These are phyloP conservation scores for Hermatobates lingyangjiaoensis DNA, from an alignment of 1,140 invertebrate genomes.

Conservation along the genomic window DNA sequence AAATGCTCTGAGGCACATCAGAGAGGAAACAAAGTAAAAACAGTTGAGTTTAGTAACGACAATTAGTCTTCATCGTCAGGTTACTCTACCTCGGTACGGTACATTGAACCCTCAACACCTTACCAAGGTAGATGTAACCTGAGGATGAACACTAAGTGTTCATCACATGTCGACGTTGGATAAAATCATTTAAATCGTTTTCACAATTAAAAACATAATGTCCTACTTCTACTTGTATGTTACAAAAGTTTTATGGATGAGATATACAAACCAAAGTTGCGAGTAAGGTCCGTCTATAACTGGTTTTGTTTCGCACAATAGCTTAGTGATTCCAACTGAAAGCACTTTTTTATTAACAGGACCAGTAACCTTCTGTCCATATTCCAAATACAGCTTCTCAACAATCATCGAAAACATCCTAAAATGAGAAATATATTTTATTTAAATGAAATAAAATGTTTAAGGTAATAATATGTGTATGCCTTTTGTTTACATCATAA, in stretches of 20 bases:
- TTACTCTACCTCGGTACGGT: too few relatives aligned
- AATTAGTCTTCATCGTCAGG: too few relatives aligned
- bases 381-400: slow-evolving; percentile 66
- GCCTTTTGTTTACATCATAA: too few relatives aligned
- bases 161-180: slow-evolving; percentile 4
- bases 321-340: slow-evolving; percentile 67
- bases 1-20: too few relatives aligned
- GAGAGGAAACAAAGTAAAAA: too few relatives aligned
- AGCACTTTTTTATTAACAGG: slow-evolving; percentile 69
- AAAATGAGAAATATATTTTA: slow-evolving; percentile 21
- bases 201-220: too few relatives aligned
- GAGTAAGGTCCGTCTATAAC: slow-evolving; percentile 45
- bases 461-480: too few relatives aligned
- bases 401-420: slow-evolving; percentile 90
- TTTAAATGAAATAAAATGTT: too few relatives aligned
- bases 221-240: not conserved
- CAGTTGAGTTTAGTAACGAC: too few relatives aligned
- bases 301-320: slow-evolving; percentile 55
- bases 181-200: slow-evolving; percentile 17
- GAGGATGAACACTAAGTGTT: too few relatives aligned
- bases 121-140: too few relatives aligned
- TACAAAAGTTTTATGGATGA: slow-evolving; percentile 7
- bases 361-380: slow-evolving; percentile 71
- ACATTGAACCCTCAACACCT: not conserved
- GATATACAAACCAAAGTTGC: slow-evolving; percentile 39